These are phyloP conservation scores for Tanypteryx hageni DNA, from an alignment of 2,888 invertebrate genomes.

Conservation along the genomic window DNA sequence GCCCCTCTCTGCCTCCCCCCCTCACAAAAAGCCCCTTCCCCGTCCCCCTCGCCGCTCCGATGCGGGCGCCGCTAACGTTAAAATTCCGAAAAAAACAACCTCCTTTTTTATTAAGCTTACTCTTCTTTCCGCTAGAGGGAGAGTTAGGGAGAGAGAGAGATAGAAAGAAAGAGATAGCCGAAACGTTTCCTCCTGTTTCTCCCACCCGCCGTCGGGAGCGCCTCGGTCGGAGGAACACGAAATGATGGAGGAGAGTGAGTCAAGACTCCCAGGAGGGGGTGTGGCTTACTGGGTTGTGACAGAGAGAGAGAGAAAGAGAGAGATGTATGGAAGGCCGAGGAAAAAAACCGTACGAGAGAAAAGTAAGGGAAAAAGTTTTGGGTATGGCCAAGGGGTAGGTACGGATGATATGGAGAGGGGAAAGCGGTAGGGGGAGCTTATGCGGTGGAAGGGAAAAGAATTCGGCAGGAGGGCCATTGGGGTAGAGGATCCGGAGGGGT, in stretches of 20 bases:
- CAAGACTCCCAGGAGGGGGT: constrained; percentile 39
- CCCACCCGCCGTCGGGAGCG: constrained; percentile 39
- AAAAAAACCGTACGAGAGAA: neutral
- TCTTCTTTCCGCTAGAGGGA: constrained; percentile 61
- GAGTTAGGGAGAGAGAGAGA: constrained; percentile 29
- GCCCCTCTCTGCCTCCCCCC: neutral
- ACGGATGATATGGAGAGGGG: neutral
- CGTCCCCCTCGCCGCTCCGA: neutral
- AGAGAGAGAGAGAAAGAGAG: neutral
- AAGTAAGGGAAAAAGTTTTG: constrained; percentile 10
- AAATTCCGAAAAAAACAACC: constrained; percentile 48
- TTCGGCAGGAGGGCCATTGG: neutral
- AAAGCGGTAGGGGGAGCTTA: constrained; percentile 15
- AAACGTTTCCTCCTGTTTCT: constrained; percentile 49
- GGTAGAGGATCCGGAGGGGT: neutral
- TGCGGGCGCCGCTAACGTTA: constrained; percentile 58
- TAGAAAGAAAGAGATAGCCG: neutral
- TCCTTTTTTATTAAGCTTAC: constrained; percentile 55
- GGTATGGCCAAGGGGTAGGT: neutral
- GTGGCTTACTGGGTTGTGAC: neutral
- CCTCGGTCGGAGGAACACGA: constrained; percentile 38
- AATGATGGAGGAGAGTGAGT: constrained; percentile 35
- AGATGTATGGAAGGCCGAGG: neutral
- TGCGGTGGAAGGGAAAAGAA: constrained; percentile 43
- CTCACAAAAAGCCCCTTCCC: neutral